phyloP scores from a whole-genome alignment of 2,797 vertebrate genomes.

The Eulemur mongoz region DNA sequence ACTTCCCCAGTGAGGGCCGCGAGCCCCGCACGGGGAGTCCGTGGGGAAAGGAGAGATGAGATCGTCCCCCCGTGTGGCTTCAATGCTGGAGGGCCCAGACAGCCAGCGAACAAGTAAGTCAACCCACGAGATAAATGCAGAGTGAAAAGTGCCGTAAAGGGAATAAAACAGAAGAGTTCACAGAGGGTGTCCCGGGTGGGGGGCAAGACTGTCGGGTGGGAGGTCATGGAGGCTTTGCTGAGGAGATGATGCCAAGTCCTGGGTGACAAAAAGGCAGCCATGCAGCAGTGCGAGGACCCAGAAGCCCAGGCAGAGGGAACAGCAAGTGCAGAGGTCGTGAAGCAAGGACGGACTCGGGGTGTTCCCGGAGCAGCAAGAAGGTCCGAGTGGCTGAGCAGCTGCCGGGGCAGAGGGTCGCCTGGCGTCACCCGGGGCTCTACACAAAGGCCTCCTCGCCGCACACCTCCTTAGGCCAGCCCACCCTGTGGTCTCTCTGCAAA shows the following conservation, averaged over 20 bases:
- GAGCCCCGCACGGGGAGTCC: not conserved
- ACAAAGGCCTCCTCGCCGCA: no score
- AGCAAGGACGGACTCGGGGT: accelerated
- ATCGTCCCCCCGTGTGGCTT: accelerated
- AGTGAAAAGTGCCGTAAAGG: accelerated
- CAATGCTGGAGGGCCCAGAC: not conserved
- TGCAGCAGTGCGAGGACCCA: accelerated
- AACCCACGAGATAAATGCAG: not conserved
- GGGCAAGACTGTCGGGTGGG: accelerated
- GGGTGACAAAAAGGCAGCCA: no score
- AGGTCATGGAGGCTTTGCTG: not conserved
- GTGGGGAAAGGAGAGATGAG: not conserved
- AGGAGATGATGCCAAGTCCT: not conserved
- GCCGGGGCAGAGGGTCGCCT: no score
- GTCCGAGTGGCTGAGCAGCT: accelerated
- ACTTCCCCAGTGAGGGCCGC: accelerated
- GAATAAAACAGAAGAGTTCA: not conserved
- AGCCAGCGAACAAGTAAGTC: not conserved
- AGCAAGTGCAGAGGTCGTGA: no score
- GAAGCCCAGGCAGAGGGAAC: not conserved
- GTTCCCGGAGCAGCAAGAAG: not conserved
- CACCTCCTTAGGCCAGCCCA: not conserved
- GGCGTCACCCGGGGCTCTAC: accelerated
- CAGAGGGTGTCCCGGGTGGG: accelerated
- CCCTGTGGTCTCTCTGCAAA: accelerated